Evolutionary conservation across 2,797 vertebrate genomes (phyloP).

Genomic region (Paedocypris micromegethes): DNA sequence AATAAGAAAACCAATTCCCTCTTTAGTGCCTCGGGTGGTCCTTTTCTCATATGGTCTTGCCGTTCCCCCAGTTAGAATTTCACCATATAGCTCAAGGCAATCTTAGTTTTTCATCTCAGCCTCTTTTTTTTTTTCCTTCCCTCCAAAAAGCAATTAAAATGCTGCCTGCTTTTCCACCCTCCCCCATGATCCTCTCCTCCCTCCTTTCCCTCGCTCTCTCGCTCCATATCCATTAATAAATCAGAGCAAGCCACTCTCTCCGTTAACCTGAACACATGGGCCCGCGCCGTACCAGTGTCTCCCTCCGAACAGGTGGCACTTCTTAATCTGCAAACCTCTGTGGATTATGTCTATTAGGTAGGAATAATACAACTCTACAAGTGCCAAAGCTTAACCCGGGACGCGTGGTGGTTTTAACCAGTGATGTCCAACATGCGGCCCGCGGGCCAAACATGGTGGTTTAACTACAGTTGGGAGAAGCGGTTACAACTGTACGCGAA

Average conservation of each 20-base stretch:
- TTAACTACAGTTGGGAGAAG: too few species aligned
- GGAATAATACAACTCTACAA: conserved; percentile 39
- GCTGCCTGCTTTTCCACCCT: conserved; percentile 76
- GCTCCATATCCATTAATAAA: conserved; percentile 52
- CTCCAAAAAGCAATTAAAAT: conserved; percentile 81
- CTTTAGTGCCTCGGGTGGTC: conserved; percentile 73
- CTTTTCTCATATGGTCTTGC: conserved; percentile 84
- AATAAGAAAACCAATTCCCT: conserved; percentile 83
- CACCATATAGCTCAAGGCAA: conserved; percentile 78
- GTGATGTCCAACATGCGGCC: too few species aligned
- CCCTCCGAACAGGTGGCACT: conserved; percentile 47
- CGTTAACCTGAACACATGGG: conserved; percentile 48
- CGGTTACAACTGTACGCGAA: too few species aligned
- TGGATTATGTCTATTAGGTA: conserved; percentile 37
- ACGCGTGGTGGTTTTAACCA: not conserved
- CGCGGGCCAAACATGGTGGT: too few species aligned
- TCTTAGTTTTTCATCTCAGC: conserved; percentile 83
- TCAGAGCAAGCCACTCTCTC: conserved; percentile 47
- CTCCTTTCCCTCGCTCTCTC: conserved; percentile 42
- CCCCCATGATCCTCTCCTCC: conserved; percentile 28
- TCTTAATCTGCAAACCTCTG: conserved; percentile 33
- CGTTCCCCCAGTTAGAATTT: conserved; percentile 85
- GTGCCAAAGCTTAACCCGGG: conserved; percentile 13
- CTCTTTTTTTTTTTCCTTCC: conserved; percentile 61
- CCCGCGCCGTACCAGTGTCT: conserved; percentile 44